phyloP scores from a whole-genome alignment of 2,888 invertebrate species.

The Meliscaeva auricollis region DNA sequence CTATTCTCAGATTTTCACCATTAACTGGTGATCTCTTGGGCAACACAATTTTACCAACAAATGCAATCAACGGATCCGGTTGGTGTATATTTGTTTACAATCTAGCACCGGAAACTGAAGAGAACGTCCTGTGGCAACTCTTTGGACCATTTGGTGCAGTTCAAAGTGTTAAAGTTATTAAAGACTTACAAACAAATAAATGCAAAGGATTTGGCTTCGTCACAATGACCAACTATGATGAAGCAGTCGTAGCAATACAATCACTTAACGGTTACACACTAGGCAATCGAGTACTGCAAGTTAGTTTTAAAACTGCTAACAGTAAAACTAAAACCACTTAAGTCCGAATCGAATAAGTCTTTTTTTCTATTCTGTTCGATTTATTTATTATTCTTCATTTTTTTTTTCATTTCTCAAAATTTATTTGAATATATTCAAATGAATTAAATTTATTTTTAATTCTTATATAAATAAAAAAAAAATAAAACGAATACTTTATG shows the following conservation, averaged over 20 bases:
- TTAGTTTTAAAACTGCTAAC: constrained; percentile 95
- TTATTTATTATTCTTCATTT: constrained; percentile 34
- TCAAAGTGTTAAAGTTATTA: constrained; percentile 96
- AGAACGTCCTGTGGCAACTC: constrained; percentile 96
- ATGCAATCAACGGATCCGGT: constrained; percentile 92
- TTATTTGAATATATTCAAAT: constrained; percentile 37
- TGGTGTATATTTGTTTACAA: constrained; percentile 94
- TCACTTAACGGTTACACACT: constrained; percentile 96
- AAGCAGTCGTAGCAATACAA: constrained; percentile 95
- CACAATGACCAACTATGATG: constrained; percentile 97
- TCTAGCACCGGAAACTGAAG: constrained; percentile 96
- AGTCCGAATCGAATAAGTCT: constrained; percentile 62
- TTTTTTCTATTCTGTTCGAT: constrained; percentile 49
- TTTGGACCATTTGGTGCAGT: constrained; percentile 98
- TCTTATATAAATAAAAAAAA: constrained; percentile 56
- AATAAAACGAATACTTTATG: constrained; percentile 56
- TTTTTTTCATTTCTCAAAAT: constrained; percentile 42
- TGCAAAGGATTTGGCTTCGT: constrained; percentile 98
- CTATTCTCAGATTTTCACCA: constrained; percentile 89
- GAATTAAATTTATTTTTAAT: constrained; percentile 46
- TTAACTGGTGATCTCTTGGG: constrained; percentile 91
- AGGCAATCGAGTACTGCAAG: constrained; percentile 95
- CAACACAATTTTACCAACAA: constrained; percentile 90
- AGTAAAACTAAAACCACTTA: constrained; percentile 86
- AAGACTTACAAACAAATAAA: constrained; percentile 96